Conservation (phyloP, 2,888 invertebrate genomes). For the Caenorhabditis panamensis region DNA sequence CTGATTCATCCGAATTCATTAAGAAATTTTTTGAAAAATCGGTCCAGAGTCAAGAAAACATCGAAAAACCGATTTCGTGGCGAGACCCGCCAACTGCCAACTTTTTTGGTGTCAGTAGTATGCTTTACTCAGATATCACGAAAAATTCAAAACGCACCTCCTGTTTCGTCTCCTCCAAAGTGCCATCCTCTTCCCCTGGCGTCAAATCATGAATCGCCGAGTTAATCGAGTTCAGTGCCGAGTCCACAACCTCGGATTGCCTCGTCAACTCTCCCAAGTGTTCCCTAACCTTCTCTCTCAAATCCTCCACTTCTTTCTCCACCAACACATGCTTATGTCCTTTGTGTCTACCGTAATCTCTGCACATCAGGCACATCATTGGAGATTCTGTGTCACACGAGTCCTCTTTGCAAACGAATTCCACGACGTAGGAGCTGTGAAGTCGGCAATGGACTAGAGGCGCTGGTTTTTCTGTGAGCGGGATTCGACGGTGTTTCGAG, state of each 20-base stretch:
- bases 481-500: constrained; percentile 84
- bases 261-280: constrained; percentile 83
- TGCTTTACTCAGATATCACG: too few relatives aligned
- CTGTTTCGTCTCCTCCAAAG: constrained; percentile 45
- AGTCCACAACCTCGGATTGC: constrained; percentile 34
- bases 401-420: constrained; percentile 84
- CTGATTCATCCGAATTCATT: too few relatives aligned
- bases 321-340: constrained; percentile 84
- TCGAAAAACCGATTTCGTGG: too few relatives aligned
- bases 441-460: constrained; percentile 84
- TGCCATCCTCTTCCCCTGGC: constrained; percentile 34
- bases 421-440: constrained; percentile 84
- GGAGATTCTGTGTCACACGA: constrained; percentile 83
- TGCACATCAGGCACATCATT: constrained; percentile 85
- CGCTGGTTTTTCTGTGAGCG: constrained; percentile 84
- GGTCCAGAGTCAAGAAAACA: too few relatives aligned
- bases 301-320: constrained; percentile 84
- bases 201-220: constrained; percentile 45
- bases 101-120: too few relatives aligned
- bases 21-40: too few relatives aligned
- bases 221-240: constrained; percentile 22
- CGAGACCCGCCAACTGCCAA: too few relatives aligned
- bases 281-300: constrained; percentile 83
- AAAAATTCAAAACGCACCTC: constrained; percentile 33
- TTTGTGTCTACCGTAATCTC: constrained; percentile 84